Evolutionary conservation across 2,113 vertebrate species (phyloP), one percentile per base, ranked within the genome.

Genomic region (Poeciliopsis turrubarensis): DNA sequence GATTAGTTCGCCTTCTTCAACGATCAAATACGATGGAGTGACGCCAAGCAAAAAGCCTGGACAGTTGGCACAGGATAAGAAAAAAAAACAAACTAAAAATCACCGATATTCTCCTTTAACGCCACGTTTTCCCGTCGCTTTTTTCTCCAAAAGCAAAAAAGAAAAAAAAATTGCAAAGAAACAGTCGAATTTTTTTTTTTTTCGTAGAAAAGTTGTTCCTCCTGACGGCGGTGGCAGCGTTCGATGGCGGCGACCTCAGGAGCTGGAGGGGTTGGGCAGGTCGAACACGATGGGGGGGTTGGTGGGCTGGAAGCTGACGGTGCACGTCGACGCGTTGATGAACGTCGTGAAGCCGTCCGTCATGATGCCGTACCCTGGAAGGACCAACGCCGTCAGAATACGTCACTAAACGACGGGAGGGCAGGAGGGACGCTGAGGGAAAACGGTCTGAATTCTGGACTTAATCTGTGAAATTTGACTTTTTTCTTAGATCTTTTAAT

Each of bases 231-330:
- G 32, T 2, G 34, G 34, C 10, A 2, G 34, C 34, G 10, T 37
- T 37, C 34, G 34, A 37, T 37, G 34, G 34, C 34, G 34, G 34
- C 57, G 84, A 88, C 93, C 95, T 98, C 96, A 99, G 89, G 97
- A 97, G 87, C 94, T 95, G 93, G 95, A 95, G 54, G 98, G 97
- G 92, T 97, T 99, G 31, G 98, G 98, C 86, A 99, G 96, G 95
- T 99, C 98, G 68, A 99, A 98, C 85, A 99, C 97, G 92, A 99
- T 98, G 82, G 98, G 97, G 71, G 96, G 97, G 92, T 99, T 99
- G 92, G 97, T 98, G 69, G 98, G 98, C 80, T 99, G 98, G 93
- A 98, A 99, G 95, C 97, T 99, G 94, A 99, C 96, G 30, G 98
- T 98, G 91, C 97, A 99, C 13, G 97, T 97, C 27, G 98, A 98